These are phyloP conservation scores for Simalia tracyae DNA, from an alignment of 2,797 vertebrate genomes.

Conservation along the genomic window DNA sequence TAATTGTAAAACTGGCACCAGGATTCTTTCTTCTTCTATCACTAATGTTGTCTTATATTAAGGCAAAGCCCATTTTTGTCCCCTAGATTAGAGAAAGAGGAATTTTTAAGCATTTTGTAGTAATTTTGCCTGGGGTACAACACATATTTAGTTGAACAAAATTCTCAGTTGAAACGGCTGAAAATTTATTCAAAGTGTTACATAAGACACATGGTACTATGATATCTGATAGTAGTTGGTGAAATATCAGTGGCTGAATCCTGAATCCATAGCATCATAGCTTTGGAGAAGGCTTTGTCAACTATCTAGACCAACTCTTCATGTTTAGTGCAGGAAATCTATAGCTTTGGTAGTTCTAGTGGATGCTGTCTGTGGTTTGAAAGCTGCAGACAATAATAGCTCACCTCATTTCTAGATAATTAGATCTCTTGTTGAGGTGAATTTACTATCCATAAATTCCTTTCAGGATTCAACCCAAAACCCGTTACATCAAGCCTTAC, in stretches of 20 bases:
- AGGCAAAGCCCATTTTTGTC: background rate
- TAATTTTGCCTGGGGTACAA: background rate
- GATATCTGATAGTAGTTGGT: background rate
- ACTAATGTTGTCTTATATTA: background rate
- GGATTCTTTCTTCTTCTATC: slow-evolving; percentile 11
- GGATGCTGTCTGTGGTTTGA: background rate
- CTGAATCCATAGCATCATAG: background rate
- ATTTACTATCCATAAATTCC: background rate
- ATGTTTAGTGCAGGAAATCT: background rate
- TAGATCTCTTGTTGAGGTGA: background rate
- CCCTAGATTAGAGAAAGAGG: background rate
- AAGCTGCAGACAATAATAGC: background rate
- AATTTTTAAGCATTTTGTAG: background rate
- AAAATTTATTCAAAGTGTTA: background rate
- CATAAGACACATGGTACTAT: background rate
- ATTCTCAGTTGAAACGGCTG: background rate
- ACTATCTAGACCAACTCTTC: background rate
- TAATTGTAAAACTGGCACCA: slow-evolving; percentile 33
- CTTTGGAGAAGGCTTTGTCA: background rate
- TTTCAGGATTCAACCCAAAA: background rate
- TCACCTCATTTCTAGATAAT: background rate
- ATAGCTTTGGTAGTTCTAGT: background rate
- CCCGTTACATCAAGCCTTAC: background rate
- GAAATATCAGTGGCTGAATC: background rate
- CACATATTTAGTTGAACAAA: background rate